These are phyloP conservation scores for Pantelozetes paolii DNA, from an alignment of 2,888 invertebrate genomes.

Conservation along the genomic window DNA sequence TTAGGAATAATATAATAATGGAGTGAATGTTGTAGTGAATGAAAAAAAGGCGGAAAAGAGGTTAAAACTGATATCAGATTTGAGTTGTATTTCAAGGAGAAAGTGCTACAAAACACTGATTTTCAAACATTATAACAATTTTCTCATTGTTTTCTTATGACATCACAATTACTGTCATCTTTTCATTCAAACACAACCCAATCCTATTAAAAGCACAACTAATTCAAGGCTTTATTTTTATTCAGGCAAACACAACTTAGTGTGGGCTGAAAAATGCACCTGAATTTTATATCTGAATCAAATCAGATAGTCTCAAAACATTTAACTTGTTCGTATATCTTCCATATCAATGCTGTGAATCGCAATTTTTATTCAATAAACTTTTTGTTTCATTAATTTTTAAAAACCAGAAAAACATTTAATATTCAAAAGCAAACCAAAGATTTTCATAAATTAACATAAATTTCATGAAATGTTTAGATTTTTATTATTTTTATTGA, in stretches of 20 bases:
- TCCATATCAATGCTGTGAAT: no score
- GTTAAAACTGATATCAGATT: not conserved
- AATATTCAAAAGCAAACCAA: not conserved
- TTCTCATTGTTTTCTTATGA: slow-evolving; percentile 24
- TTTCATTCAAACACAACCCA: not conserved
- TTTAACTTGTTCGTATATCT: no score
- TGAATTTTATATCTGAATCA: no score
- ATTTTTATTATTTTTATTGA: slow-evolving; percentile 1
- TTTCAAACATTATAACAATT: not conserved
- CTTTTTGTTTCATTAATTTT: not conserved
- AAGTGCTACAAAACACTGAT: not conserved
- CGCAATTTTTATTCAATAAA: not conserved
- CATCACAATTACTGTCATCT: slow-evolving; percentile 8
- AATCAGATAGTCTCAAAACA: no score
- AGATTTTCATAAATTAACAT: slow-evolving; percentile 8
- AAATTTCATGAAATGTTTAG: not conserved
- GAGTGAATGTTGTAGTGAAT: not conserved
- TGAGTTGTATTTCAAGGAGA: slow-evolving; percentile 18
- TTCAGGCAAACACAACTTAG: no score
- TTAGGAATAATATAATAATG: not conserved
- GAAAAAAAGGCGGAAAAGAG: slow-evolving; percentile 20
- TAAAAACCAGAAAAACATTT: not conserved
- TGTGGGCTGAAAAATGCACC: no score
- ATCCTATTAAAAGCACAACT: not conserved
- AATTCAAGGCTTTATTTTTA: not conserved